Evolutionary conservation across 2,113 vertebrate species (phyloP).

Genomic region (Trogon surrucura): DNA sequence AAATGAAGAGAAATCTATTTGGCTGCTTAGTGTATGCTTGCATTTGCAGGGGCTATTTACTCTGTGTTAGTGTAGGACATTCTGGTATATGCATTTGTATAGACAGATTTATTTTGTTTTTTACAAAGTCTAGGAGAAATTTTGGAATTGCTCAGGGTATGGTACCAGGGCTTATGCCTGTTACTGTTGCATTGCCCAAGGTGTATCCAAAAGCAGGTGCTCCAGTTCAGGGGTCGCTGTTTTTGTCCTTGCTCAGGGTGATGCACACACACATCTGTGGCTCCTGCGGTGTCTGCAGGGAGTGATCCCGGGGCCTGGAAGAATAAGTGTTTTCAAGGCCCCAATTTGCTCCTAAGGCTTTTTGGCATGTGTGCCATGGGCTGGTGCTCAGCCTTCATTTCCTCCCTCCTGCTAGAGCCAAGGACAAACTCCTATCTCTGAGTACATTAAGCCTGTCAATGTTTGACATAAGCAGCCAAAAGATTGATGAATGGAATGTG

Average conservation of each 20-base stretch:
- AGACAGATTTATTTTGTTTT: neutral
- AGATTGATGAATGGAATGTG: slow-evolving; percentile 44
- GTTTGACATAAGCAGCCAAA: slow-evolving; percentile 42
- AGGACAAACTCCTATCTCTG: slow-evolving; percentile 36
- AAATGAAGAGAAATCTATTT: neutral
- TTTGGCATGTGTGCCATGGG: neutral
- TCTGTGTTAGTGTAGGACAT: neutral
- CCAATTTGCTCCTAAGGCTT: neutral
- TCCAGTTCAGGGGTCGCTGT: neutral
- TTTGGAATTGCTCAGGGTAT: neutral
- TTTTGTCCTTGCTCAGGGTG: neutral
- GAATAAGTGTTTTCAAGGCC: neutral
- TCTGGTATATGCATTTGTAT: neutral
- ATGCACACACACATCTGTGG: fast-evolving
- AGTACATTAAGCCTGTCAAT: slow-evolving; percentile 35
- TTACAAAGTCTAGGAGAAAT: neutral
- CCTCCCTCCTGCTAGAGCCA: slow-evolving; percentile 29
- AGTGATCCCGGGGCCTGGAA: neutral
- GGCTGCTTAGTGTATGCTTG: neutral
- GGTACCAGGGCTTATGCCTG: neutral
- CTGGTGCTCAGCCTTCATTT: slow-evolving; percentile 24
- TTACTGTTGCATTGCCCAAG: neutral
- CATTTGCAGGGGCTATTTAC: neutral
- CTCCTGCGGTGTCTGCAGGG: neutral
- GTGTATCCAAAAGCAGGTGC: neutral